Conservation (phyloP, 1,140 invertebrate species). For the Drosophila paulistorum region DNA sequence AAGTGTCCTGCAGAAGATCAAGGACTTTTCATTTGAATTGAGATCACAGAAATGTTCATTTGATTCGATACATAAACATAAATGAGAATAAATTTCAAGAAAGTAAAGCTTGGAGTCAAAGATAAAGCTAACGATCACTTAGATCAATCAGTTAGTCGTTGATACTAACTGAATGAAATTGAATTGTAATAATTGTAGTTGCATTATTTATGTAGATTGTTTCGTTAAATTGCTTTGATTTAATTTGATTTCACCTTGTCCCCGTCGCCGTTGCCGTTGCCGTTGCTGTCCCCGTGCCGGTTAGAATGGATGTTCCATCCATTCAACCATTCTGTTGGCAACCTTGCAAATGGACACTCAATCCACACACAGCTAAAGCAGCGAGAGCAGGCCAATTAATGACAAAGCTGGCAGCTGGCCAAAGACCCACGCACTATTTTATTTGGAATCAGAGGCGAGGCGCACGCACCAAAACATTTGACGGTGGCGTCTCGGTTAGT, state of each 20-base stretch:
- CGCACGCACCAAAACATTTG: constrained; percentile 36
- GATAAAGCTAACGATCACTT: too few relatives aligned
- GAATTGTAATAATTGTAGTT: not conserved
- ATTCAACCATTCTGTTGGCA: constrained; percentile 15
- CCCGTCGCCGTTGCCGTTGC: not conserved
- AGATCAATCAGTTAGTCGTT: too few relatives aligned
- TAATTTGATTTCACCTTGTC: constrained; percentile 7
- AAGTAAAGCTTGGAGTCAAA: too few relatives aligned
- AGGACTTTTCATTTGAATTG: too few relatives aligned
- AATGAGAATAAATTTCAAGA: too few relatives aligned
- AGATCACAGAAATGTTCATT: too few relatives aligned
- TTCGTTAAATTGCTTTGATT: constrained; percentile 5
- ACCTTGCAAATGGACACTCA: constrained; percentile 33
- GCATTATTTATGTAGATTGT: constrained; percentile 8
- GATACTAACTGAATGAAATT: not conserved
- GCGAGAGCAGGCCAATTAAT: constrained; percentile 48
- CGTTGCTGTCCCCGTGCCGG: constrained; percentile 13
- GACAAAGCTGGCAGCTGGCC: constrained; percentile 44
- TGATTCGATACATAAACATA: too few relatives aligned
- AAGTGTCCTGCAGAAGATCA: too few relatives aligned
- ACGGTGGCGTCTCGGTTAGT: constrained; percentile 35
- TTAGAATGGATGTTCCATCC: constrained; percentile 1
- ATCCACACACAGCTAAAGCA: not conserved
- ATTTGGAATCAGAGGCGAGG: constrained; percentile 14
- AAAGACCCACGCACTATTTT: constrained; percentile 32